Evolutionary conservation across 2,113 vertebrate genomes (phyloP).

Genomic region (Amphilophus citrinellus): DNA sequence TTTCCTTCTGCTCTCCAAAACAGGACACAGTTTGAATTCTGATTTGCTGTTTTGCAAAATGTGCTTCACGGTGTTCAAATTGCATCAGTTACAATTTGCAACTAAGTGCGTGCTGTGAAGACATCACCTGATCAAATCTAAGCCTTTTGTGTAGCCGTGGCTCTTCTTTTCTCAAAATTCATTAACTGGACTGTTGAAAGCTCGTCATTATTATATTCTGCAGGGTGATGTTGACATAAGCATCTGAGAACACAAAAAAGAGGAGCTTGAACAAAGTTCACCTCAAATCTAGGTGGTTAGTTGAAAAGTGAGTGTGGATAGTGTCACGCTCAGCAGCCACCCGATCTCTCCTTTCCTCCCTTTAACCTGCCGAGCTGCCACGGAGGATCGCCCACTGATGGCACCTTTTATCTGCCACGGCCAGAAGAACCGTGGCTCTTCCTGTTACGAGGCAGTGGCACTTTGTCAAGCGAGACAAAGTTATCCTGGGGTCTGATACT

Average conservation of each 20-base stretch:
- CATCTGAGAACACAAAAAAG: not conserved
- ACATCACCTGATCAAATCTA: conserved; percentile 9
- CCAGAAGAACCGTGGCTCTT: conserved; percentile 66
- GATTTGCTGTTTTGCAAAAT: conserved; percentile 29
- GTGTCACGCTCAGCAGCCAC: conserved; percentile 45
- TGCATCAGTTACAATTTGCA: not conserved
- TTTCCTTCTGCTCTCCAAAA: conserved; percentile 52
- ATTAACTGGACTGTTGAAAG: conserved; percentile 11
- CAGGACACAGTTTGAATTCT: conserved; percentile 25
- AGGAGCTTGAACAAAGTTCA: conserved; percentile 35
- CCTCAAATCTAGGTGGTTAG: conserved; percentile 38
- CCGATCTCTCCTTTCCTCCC: conserved; percentile 33
- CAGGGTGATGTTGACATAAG: not conserved
- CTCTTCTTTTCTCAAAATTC: conserved; percentile 3
- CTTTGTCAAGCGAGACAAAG: conserved; percentile 71
- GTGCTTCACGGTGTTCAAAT: conserved; percentile 7
- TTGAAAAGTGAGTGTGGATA: conserved; percentile 33
- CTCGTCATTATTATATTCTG: not conserved
- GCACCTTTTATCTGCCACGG: conserved; percentile 69
- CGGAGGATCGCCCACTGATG: conserved; percentile 50
- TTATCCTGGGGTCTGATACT: conserved; percentile 32
- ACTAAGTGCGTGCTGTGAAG: conserved; percentile 7
- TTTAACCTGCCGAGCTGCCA: conserved; percentile 47
- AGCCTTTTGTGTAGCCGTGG: not conserved
- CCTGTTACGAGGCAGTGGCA: conserved; percentile 68